Evolutionary conservation across 2,797 vertebrate genomes (phyloP).

Genomic region (Erpetoichthys calabaricus): DNA sequence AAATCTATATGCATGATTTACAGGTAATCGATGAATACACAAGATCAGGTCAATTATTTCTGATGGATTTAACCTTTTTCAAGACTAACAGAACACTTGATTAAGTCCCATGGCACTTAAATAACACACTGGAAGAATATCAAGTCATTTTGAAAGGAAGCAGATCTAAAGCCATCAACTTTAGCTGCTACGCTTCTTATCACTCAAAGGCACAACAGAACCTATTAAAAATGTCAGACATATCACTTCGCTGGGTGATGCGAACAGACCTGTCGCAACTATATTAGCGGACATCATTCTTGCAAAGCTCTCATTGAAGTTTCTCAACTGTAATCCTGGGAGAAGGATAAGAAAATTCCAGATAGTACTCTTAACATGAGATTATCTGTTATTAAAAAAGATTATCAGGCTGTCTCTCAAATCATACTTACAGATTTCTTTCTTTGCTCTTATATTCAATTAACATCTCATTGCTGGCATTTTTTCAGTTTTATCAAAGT

Average conservation of each 20-base stretch:
- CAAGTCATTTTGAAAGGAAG: too few relatives aligned
- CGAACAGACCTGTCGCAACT: slow-evolving; percentile 39
- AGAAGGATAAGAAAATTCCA: slow-evolving; percentile 34
- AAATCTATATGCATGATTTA: too few relatives aligned
- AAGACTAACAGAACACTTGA: neutral
- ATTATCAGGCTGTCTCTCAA: slow-evolving; percentile 14
- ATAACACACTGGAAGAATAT: neutral
- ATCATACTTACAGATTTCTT: neutral
- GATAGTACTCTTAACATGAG: slow-evolving; percentile 14
- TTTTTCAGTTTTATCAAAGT: too few relatives aligned
- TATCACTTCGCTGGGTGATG: slow-evolving; percentile 21
- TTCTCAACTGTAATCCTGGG: slow-evolving; percentile 17
- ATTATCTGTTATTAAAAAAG: slow-evolving; percentile 22
- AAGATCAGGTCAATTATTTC: too few relatives aligned
- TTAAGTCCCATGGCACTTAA: neutral
- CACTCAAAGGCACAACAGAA: slow-evolving; percentile 3
- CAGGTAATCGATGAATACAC: too few relatives aligned
- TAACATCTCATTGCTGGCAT: too few relatives aligned
- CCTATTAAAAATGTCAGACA: slow-evolving; percentile 8
- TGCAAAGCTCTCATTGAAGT: slow-evolving; percentile 29
- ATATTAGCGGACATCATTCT: slow-evolving; percentile 34
- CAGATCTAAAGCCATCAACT: too few relatives aligned
- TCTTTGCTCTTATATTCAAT: neutral
- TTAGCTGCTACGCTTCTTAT: too few relatives aligned
- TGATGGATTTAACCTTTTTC: neutral